Base-by-base conservation (phyloP, 2,797 vertebrate species). In the Podarcis siculus region DNA sequence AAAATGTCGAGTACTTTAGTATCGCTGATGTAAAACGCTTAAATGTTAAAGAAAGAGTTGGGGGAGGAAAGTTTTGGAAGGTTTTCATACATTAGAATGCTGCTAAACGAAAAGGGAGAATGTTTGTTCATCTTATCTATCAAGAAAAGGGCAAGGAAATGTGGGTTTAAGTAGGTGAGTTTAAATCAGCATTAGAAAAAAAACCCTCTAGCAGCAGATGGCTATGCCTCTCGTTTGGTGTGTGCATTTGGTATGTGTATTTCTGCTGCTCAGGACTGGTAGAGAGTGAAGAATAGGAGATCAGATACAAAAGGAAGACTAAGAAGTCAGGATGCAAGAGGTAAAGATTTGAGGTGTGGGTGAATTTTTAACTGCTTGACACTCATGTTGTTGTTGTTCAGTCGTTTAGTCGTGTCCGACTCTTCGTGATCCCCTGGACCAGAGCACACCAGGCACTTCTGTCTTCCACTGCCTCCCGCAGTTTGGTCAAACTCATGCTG, bases 71-170 rank as follows among this genome's bases (percentile, higher is more conserved):
- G n/a, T 23, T 64, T 64, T 64, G 61, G 61, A 23, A 64, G 61
- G 12, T 37, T 83, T 83, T 2, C 35, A 55, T 83, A 69, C 10
- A 71, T 71, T 83, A 35, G 66, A 61, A 83, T 49, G 13, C 6
- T 42, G 75, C 27, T 27, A 79, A 37, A 88, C 55, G 15, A 45
- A 83, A 88, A 71, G 67, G 32, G 13, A 69, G 39, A 71, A 17
- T 35, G 25, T 79, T 77, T 78, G 73, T 58, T 84, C 82, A 84
- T 49, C 17, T 19, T 85, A 79, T 73, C 55, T 79, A 79, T 61
- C 35, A 61, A 58, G 32, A 86, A 80, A 72, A 2, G 35, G 32
- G 32, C 25, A 80, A 80, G 25, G 35, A 79, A 69, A 72, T 35
- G 35, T 30, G 5, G 42, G 17, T 55, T n/a, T 21, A 69, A 55